A percentile compares a stretch with the other conserved stretches of the same genome.
These are phyloP conservation scores for Volucella bombylans DNA, from an alignment of 2,888 invertebrate genomes.

Conservation along the genomic window DNA sequence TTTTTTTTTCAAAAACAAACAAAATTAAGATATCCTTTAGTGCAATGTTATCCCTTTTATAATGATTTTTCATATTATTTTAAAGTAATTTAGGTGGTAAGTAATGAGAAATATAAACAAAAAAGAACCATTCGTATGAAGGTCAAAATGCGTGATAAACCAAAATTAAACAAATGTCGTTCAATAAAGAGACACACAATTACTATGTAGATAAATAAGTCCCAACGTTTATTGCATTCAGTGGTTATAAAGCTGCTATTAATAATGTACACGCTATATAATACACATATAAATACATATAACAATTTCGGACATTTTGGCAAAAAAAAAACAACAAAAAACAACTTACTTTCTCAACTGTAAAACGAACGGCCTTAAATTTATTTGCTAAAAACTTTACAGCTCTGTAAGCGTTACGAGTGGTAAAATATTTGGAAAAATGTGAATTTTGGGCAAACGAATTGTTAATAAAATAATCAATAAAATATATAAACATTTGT, in stretches of 20 bases:
- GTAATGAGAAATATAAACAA: constrained; percentile 5
- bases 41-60: constrained; percentile 58
- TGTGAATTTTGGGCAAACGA: background rate
- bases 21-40: constrained; percentile 38
- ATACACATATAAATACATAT: constrained; percentile 1
- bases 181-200: constrained; percentile 3
- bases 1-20: constrained; percentile 19
- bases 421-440: background rate
- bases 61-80: constrained; percentile 27
- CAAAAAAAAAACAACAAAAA: background rate
- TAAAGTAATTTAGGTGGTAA: constrained; percentile 9
- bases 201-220: constrained; percentile 30
- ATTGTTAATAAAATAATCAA: no score
- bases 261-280: background rate
- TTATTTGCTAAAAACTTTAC: constrained; percentile 10
- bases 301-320: constrained; percentile 1
- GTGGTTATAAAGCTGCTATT: constrained; percentile 38
- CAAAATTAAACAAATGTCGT: constrained; percentile 6
- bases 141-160: constrained; percentile 29
- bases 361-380: constrained; percentile 7
- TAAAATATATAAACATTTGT: no score
- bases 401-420: constrained; percentile 19
- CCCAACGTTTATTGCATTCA: constrained; percentile 33
- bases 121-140: constrained; percentile 19
- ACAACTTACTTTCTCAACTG: constrained; percentile 1